Percentiles rank a stretch among this genome's conserved stretches.
phyloP scores from a whole-genome alignment of 2,797 vertebrate genomes.

The Sebastes minor region DNA sequence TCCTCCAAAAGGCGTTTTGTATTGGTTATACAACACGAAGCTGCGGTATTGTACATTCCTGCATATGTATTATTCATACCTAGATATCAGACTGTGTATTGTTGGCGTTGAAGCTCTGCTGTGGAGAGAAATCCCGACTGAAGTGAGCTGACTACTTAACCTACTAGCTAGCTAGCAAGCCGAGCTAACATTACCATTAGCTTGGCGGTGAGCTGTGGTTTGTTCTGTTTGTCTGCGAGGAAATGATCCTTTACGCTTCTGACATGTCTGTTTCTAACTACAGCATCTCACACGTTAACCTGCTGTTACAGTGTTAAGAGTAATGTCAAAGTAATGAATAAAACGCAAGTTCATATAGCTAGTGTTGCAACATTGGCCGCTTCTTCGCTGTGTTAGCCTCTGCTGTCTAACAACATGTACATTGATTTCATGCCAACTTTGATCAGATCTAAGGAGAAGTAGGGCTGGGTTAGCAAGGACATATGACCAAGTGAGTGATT shows the following conservation, averaged over 20 bases:
- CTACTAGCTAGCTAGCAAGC: constrained; percentile 54
- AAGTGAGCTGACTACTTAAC: constrained; percentile 62
- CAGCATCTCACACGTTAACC: not conserved
- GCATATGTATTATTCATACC: not conserved
- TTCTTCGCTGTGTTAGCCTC: constrained; percentile 24
- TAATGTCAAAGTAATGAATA: not conserved
- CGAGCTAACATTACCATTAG: constrained; percentile 55
- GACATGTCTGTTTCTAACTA: constrained; percentile 6
- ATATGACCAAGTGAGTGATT: not conserved
- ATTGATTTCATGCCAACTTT: constrained; percentile 14
- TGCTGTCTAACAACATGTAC: not conserved
- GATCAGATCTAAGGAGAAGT: not conserved
- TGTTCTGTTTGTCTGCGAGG: constrained; percentile 28
- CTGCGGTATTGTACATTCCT: constrained; percentile 46
- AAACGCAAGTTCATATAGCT: not conserved
- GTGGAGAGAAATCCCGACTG: constrained; percentile 9
- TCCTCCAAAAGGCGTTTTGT: constrained; percentile 40
- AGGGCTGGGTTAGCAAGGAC: not conserved
- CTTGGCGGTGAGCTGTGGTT: constrained; percentile 44
- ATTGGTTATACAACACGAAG: constrained; percentile 12
- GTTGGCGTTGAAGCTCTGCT: not conserved
- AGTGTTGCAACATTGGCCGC: not conserved
- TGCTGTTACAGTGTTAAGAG: fast-evolving
- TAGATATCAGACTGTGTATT: not conserved
- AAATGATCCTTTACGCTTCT: constrained; percentile 43